Base-by-base conservation (phyloP, 1,140 invertebrate genomes). In the Atta colombica region DNA sequence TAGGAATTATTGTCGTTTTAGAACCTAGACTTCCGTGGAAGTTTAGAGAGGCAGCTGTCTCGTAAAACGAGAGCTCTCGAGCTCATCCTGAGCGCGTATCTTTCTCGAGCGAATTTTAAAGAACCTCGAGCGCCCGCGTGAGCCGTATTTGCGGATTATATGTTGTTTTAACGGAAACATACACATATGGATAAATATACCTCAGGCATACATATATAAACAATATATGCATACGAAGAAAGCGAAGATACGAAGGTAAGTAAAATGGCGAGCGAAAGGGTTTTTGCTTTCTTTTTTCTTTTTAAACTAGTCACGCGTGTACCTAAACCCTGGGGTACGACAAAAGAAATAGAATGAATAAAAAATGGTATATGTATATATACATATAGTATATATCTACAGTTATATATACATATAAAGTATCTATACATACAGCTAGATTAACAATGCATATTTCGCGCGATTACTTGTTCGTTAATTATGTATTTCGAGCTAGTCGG, bases 241-340 rank as follows among this genome's bases (percentile, higher is more conserved):
- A 35, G 6, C 18, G 25, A 66, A 21, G 58, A 25, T 51, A n/a
- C 53, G n/a, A 80, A 71, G 12, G 16, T 72, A 16, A 51, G 31
- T 61, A 35, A 25, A 25, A 53, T 77, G 21, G 89, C 86, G 88
- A 88, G 86, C 87, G 86, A 87, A 89, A 89, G 87, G 85, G 85
- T 89, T 91, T 92, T 80, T 61, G 84, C 82, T 89, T 18, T 82
- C 35, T 60, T 63, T 51, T 51, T 51, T 85, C 16, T 60, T 87
- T 88, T 87, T 86, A 3, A 93, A 89, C 91, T 93, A 93, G 92
- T 94, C 93, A 93, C 63, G 82, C 87, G 91, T 88, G 74, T 91
- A 93, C 91, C 90, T 90, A 86, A 82, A 69, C 84, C 84, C 63
- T 80, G 78, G 77, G 89, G 90, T 93, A 90, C 77, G 66, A 61